Conservation (phyloP, 2,113 vertebrate species). For the Hippopotamus amphibius region DNA sequence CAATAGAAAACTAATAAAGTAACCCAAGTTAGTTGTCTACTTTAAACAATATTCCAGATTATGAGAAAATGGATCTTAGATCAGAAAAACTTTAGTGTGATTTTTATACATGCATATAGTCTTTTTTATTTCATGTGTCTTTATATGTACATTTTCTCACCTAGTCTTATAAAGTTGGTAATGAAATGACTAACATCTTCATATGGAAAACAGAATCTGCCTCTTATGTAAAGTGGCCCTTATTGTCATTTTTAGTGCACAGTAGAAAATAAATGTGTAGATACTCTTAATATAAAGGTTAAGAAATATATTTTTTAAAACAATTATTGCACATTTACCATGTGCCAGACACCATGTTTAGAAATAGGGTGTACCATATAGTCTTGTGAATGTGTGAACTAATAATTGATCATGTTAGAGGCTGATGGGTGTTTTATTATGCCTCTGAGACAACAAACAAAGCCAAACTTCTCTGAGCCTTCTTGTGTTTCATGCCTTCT, state of each 20-base stretch:
- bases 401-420: neutral
- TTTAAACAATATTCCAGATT: neutral
- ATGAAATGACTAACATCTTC: neutral
- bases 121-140: neutral
- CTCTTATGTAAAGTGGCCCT: neutral
- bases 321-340: neutral
- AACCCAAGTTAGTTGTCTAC: neutral
- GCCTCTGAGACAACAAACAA: neutral
- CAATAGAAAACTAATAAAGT: neutral
- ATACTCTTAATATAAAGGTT: neutral
- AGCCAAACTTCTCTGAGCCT: neutral
- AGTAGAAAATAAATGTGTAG: constrained; percentile 33
- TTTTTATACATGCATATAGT: neutral
- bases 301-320: neutral
- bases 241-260: constrained; percentile 1
- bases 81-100: neutral
- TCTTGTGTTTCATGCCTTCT: neutral
- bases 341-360: neutral
- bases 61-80: neutral
- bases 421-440: neutral
- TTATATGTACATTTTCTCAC: neutral
- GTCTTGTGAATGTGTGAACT: neutral
- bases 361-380: neutral
- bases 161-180: neutral
- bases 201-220: neutral